Conservation (phyloP, 2,113 vertebrate genomes). For the Mesoclemmys tuberculata region DNA sequence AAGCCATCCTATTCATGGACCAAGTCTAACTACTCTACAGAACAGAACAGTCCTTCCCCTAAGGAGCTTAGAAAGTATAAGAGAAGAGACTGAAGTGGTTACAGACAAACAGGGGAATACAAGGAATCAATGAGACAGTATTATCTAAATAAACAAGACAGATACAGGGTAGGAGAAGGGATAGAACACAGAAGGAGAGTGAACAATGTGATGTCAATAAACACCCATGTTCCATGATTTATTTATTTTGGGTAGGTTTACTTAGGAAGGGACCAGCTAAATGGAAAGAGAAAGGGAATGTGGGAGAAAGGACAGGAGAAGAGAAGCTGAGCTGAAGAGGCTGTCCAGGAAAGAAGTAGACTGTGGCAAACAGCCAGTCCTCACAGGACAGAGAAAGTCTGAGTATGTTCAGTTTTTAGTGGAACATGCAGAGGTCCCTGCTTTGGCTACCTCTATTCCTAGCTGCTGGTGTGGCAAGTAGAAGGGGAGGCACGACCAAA, state of each 20-base stretch:
- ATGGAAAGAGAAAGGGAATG: neutral
- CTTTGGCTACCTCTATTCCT: neutral
- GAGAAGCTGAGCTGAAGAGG: neutral
- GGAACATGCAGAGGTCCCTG: neutral
- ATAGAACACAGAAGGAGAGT: neutral
- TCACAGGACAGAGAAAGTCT: neutral
- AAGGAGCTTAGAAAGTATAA: neutral
- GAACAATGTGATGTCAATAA: neutral
- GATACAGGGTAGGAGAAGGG: too few species aligned
- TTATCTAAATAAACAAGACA: neutral
- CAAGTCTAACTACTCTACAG: neutral
- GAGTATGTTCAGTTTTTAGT: neutral
- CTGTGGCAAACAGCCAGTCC: neutral
- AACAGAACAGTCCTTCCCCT: neutral
- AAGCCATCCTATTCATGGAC: neutral
- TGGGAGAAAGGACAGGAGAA: neutral
- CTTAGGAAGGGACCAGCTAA: neutral
- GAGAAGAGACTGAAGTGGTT: neutral
- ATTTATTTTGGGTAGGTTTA: neutral
- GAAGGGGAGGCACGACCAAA: neutral
- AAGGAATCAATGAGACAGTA: neutral
- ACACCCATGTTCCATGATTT: neutral
- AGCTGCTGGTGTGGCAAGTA: neutral
- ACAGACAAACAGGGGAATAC: neutral
- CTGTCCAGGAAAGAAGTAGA: too few species aligned